Conservation (phyloP, 2,113 vertebrate genomes). For the Xenopus laevis region DNA sequence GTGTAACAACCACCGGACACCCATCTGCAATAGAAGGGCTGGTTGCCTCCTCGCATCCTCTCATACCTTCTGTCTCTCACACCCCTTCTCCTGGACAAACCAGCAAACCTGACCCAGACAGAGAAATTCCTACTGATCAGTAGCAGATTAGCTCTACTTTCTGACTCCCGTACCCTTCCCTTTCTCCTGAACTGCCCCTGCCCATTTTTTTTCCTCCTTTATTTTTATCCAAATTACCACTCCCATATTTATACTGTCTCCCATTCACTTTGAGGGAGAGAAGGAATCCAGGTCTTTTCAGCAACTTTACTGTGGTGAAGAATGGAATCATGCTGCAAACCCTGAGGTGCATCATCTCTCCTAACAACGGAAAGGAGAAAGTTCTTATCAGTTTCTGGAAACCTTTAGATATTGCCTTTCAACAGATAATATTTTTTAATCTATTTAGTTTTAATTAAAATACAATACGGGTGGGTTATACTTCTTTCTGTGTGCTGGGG, state of each 20-base stretch:
- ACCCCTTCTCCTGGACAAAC: constrained; percentile 85
- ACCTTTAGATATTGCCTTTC: constrained; percentile 65
- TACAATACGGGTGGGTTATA: constrained; percentile 51
- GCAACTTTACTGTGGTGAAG: constrained; percentile 22
- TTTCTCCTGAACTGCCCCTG: constrained; percentile 4
- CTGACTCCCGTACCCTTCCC: constrained; percentile 39
- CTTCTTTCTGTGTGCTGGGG: constrained; percentile 52
- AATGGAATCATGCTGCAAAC: constrained; percentile 33
- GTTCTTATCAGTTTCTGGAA: constrained; percentile 59
- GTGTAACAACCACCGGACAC: constrained; percentile 76
- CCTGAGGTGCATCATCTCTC: constrained; percentile 49
- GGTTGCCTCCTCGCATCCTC: constrained; percentile 65
- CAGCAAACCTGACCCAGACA: constrained; percentile 85
- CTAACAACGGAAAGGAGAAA: constrained; percentile 51
- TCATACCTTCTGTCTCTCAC: constrained; percentile 80
- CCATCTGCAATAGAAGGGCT: constrained; percentile 82
- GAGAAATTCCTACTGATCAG: constrained; percentile 90
- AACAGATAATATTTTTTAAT: constrained; percentile 61
- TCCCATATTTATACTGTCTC: constrained; percentile 36
- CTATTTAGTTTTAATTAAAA: constrained; percentile 57
- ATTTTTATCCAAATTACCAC: constrained; percentile 8
- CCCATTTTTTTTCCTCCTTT: constrained; percentile 22
- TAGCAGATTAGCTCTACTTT: constrained; percentile 67
- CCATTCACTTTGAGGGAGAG: constrained; percentile 18
- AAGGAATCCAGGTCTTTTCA: constrained; percentile 37